Evolutionary conservation across 1,140 invertebrate species (phyloP).

Genomic region (Stenopsyche tienmushanensis): DNA sequence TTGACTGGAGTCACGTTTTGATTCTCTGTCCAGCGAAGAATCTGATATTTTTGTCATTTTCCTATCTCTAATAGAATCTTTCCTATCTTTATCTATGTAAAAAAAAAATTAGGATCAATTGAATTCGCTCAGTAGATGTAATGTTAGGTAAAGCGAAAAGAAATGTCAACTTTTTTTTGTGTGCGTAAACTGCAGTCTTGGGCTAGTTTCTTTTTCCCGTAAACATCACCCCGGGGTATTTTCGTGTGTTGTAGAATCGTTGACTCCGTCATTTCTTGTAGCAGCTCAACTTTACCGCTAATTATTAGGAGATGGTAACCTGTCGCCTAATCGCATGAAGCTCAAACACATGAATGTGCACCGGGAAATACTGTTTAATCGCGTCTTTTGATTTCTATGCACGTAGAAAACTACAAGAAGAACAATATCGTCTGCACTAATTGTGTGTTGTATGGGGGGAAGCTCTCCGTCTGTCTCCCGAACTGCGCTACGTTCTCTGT

Average conservation of each 20-base stretch:
- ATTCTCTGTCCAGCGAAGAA: conserved; percentile 18
- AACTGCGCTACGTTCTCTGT: too few species aligned
- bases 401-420: too few species aligned
- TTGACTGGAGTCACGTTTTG: conserved; percentile 34
- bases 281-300: conserved; percentile 25
- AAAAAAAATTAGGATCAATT: conserved; percentile 15
- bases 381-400: too few species aligned
- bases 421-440: too few species aligned
- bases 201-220: background rate
- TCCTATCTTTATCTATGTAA: conserved; percentile 38
- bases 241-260: conserved; percentile 22
- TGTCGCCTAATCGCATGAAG: too few species aligned
- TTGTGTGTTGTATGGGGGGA: too few species aligned
- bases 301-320: conserved; percentile 28
- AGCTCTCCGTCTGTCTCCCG: too few species aligned
- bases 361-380: too few species aligned
- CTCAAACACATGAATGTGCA: too few species aligned
- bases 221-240: conserved; percentile 14
- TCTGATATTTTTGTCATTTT: conserved; percentile 25
- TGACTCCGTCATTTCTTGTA: conserved; percentile 24
- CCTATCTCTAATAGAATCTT: conserved; percentile 29
- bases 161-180: too few species aligned
- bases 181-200: background rate
- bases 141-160: background rate
- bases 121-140: background rate